Percentiles rank a stretch among this genome's conserved stretches.
These are phyloP conservation scores for Hemichromis elongatus DNA, from an alignment of 2,113 vertebrate species.

Conservation along the genomic window DNA sequence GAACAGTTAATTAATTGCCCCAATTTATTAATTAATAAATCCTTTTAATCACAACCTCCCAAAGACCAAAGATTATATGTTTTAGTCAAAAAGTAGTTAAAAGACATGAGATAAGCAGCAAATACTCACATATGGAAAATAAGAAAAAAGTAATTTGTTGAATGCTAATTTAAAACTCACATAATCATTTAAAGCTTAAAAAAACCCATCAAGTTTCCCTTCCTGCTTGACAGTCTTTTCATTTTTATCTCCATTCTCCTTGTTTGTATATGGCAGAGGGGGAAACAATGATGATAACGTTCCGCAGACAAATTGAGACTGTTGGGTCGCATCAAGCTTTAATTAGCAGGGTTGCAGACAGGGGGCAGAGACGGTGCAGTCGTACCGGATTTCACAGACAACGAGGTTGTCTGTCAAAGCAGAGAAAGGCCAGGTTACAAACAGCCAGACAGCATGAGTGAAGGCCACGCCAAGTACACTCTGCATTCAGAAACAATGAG, in stretches of 20 bases:
- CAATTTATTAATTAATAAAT: neutral
- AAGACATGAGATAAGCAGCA: neutral
- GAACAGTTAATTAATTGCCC: neutral
- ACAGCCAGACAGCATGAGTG: neutral
- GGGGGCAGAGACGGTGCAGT: neutral
- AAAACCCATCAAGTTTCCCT: neutral
- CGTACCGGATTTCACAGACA: slow-evolving; percentile 58
- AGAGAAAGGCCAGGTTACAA: slow-evolving; percentile 48
- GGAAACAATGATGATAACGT: slow-evolving; percentile 29
- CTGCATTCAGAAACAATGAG: slow-evolving; percentile 48
- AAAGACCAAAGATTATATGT: neutral
- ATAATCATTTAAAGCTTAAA: neutral
- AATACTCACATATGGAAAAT: neutral
- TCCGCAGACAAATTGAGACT: slow-evolving; percentile 50
- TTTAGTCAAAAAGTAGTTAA: neutral
- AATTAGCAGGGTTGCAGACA: slow-evolving; percentile 57
- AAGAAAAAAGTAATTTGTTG: neutral
- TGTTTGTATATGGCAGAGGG: neutral
- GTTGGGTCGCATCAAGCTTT: slow-evolving; percentile 60
- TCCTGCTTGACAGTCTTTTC: neutral
- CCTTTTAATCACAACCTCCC: neutral
- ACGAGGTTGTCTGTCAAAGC: slow-evolving; percentile 14
- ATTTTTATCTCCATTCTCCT: neutral
- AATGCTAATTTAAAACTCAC: neutral
- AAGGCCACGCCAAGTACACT: slow-evolving; percentile 35